Base-by-base conservation (phyloP, 2,888 invertebrate genomes). In the Drosophila peninsularis region DNA sequence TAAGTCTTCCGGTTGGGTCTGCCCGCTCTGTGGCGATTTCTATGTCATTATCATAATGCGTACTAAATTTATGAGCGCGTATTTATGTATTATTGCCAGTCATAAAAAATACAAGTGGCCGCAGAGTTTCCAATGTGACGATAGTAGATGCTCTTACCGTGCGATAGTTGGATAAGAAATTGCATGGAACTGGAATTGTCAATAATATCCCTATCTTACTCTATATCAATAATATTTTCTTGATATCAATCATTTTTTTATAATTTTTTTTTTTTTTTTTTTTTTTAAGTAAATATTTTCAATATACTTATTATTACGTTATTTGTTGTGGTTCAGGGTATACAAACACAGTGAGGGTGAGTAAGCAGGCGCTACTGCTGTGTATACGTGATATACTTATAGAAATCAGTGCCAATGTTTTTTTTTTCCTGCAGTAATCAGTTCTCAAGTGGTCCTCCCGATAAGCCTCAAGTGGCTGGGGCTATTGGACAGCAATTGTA, bases 381-480 rank as follows among this genome's bases (percentile, higher is more conserved):
- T 39, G 34, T 36, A 54, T 49, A 55, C 37, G 24, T 61, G 55
- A 65, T 71, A 72, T 57, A 47, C 10, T 14, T 19, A 56, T 71
- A 64, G 41, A 63, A 71, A 67, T 71, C 62, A 61, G 44, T 39
- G 47, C 9, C n/a, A 44, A 17, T 66, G 47, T 21, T 42, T 57
- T 57, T 37, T n/a, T 57, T 57, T 57, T 54, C 54, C 45, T 54
- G 5, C 27, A 5, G 45, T 62, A 58, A 75, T 71, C 75, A 75
- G 61, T 45, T 61, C 54, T 63, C 47, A 63, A 75, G 75, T 75
- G 63, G 32, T 36, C 27, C 42, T 52, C 58, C 42, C 49, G 61
- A 75, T 75, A 74, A 74, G 64, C 37, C 41, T 68, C 45, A 63
- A 72, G 72, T 72, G 63, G 32, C 49, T 67, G 9, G 37, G 36